Conservation (phyloP, 2,888 invertebrate species). For the Acanthosepion pharaonis region DNA sequence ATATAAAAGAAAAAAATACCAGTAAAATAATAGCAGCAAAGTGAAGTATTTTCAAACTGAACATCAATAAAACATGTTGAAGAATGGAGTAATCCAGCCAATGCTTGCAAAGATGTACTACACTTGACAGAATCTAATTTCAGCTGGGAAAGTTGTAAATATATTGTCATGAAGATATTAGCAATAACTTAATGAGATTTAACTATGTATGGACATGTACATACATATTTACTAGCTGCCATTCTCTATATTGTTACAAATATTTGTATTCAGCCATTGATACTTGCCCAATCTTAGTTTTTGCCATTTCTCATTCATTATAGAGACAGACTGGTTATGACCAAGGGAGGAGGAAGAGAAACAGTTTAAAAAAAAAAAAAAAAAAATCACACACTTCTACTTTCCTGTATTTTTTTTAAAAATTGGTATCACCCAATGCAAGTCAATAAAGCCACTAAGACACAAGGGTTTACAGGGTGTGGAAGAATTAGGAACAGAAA, state of each 20-base stretch:
- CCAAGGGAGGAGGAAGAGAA: neutral
- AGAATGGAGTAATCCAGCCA: neutral
- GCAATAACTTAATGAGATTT: neutral
- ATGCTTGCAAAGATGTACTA: neutral
- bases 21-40: neutral
- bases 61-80: neutral
- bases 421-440: too few relatives aligned
- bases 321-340: neutral
- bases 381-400: neutral
- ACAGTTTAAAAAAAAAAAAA: neutral
- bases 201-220: neutral
- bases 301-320: neutral
- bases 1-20: neutral
- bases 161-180: slow-evolving; percentile 18
- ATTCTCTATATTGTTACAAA: neutral
- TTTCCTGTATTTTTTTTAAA: too few relatives aligned
- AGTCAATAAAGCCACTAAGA: too few relatives aligned
- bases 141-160: neutral
- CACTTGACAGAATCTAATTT: neutral
- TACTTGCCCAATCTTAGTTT: neutral
- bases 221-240: neutral
- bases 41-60: too few relatives aligned
- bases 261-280: neutral
- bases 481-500: too few relatives aligned
- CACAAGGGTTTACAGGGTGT: too few relatives aligned